A percentile compares a stretch with the other conserved stretches of the same genome.
These are phyloP conservation scores for Hymenochirus boettgeri DNA, from an alignment of 2,113 vertebrate species.

Conservation along the genomic window DNA sequence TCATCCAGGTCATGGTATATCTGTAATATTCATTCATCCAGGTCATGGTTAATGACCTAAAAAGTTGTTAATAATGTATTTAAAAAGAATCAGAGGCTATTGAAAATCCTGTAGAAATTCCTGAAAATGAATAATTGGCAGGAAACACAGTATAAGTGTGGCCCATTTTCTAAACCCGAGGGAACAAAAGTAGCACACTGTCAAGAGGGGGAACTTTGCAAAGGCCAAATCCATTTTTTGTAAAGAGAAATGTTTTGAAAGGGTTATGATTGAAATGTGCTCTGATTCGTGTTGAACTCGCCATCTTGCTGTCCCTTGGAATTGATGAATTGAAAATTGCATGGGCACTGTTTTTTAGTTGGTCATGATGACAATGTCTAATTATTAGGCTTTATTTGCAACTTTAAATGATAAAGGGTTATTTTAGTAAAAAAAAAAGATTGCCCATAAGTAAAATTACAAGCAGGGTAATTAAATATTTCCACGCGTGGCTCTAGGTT, in stretches of 20 bases:
- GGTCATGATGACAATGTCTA: too few species aligned
- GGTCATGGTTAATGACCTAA: conserved; percentile 39
- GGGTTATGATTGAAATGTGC: conserved; percentile 5
- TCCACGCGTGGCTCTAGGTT: too few species aligned
- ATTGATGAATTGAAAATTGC: too few species aligned
- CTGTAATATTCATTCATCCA: too few species aligned
- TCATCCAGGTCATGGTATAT: too few species aligned
- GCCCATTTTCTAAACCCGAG: conserved; percentile 23
- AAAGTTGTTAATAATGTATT: conserved; percentile 40
- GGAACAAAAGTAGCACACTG: conserved; percentile 7
- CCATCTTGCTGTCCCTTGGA: not conserved
- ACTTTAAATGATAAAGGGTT: too few species aligned
- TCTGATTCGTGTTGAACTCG: not conserved
- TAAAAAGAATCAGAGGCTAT: conserved; percentile 29
- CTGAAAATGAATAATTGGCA: conserved; percentile 37
- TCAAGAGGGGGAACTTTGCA: not conserved
- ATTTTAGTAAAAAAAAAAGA: too few species aligned
- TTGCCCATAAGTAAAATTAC: too few species aligned
- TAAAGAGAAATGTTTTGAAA: not conserved
- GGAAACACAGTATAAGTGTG: conserved; percentile 29
- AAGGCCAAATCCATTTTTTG: not conserved
- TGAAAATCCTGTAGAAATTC: conserved; percentile 16
- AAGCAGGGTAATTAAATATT: too few species aligned
- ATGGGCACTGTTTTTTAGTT: too few species aligned
- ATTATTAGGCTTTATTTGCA: too few species aligned